Percentiles rank a stretch among this genome's conserved stretches.
These are phyloP conservation scores for Solenopsis invicta DNA, from an alignment of 1,140 invertebrate genomes.

Conservation along the genomic window DNA sequence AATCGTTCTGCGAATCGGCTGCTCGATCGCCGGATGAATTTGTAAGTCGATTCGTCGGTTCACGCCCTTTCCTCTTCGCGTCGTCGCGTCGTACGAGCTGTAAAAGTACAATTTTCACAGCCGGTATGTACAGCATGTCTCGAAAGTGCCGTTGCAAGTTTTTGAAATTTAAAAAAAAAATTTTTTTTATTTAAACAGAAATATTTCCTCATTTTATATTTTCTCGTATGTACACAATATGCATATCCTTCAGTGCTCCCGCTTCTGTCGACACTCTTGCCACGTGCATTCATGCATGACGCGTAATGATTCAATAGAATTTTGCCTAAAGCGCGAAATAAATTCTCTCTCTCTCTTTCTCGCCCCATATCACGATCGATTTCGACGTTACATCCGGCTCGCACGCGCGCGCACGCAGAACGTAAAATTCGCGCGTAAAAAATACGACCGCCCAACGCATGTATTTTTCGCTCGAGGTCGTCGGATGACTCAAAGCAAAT, in stretches of 20 bases:
- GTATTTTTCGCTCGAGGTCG: constrained; percentile 56
- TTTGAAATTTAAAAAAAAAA: background rate
- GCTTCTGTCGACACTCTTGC: background rate
- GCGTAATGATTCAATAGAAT: constrained; percentile 4
- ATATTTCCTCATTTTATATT: background rate
- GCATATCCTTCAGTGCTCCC: background rate
- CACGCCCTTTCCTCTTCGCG: too few species aligned
- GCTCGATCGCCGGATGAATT: constrained; percentile 21
- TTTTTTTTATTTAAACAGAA: background rate
- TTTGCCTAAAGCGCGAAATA: background rate
- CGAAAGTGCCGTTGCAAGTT: background rate
- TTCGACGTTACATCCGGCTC: background rate
- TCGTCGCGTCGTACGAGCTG: background rate
- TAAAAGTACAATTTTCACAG: background rate
- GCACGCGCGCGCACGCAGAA: background rate
- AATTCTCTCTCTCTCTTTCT: background rate
- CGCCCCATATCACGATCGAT: background rate
- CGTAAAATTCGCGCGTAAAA: constrained; percentile 31
- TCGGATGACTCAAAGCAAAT: constrained; percentile 45
- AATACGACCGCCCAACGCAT: background rate
- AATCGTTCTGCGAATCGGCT: constrained; percentile 12
- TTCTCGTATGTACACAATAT: background rate
- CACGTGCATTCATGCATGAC: background rate
- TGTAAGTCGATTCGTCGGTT: background rate
- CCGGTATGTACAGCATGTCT: background rate